Percentiles rank a stretch among this genome's conserved stretches.
phyloP scores from a whole-genome alignment of 2,113 vertebrate genomes.

The Nicator chloris region DNA sequence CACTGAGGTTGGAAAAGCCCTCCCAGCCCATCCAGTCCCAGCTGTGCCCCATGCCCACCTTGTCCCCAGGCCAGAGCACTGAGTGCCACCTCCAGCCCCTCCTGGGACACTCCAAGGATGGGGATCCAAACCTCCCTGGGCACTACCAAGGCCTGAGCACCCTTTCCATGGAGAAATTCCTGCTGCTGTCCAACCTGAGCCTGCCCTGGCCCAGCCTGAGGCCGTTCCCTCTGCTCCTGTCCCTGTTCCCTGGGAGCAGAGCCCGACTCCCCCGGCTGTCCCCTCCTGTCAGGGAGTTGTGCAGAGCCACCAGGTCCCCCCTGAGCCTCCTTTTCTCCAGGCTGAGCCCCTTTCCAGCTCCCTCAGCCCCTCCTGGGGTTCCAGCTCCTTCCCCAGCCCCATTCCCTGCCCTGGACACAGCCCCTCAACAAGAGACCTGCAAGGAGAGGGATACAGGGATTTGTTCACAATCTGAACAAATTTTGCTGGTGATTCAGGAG shows the following conservation, averaged over 20 bases:
- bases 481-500: background rate
- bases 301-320: background rate
- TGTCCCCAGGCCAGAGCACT: background rate
- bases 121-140: background rate
- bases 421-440: background rate
- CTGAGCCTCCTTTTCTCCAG: background rate
- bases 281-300: background rate
- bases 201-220: background rate
- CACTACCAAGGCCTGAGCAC: background rate
- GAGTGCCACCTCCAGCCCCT: background rate
- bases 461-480: background rate
- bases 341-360: background rate
- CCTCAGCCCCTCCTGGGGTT: background rate
- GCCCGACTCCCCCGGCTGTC: background rate
- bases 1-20: background rate
- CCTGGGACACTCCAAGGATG: background rate
- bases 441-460: background rate
- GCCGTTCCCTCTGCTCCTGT: background rate
- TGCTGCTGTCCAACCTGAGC: background rate
- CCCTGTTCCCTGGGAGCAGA: background rate
- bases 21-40: accelerated
- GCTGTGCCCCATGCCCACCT: accelerated
- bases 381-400: background rate
- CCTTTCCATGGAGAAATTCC: background rate
- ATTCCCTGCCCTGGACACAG: accelerated